Conservation (phyloP, 2,113 vertebrate genomes). For the Lepidothrix coronata region DNA sequence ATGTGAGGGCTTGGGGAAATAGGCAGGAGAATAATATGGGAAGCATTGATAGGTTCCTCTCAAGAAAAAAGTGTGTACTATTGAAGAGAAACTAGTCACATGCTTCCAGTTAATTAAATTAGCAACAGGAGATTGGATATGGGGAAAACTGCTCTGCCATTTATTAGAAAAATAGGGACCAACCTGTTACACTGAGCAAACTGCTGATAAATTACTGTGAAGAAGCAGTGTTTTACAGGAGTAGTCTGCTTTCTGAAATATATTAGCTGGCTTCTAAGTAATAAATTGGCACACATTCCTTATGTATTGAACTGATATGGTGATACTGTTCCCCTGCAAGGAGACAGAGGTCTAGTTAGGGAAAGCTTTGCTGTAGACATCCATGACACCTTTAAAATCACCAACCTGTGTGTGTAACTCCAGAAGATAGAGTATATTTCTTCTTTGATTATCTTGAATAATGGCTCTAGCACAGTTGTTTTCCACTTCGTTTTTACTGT, state of each 20-base stretch:
- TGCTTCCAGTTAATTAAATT: conserved; percentile 24
- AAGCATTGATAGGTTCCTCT: not conserved
- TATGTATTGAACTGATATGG: not conserved
- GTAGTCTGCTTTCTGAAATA: not conserved
- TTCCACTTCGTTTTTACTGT: not conserved
- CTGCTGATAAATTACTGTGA: not conserved
- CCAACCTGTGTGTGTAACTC: not conserved
- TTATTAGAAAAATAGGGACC: not conserved
- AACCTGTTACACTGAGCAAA: not conserved
- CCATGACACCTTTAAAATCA: not conserved
- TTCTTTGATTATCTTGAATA: not conserved
- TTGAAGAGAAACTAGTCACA: not conserved
- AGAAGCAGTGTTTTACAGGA: not conserved
- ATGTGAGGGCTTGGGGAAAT: not conserved
- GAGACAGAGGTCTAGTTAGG: not conserved
- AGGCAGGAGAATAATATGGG: not conserved
- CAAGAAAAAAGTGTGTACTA: not conserved
- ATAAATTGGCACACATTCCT: not conserved
- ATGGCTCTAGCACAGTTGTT: not conserved
- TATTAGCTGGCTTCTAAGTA: not conserved
- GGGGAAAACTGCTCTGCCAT: not conserved
- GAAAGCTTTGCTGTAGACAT: not conserved
- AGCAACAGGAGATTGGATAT: not conserved
- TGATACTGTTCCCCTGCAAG: not conserved
- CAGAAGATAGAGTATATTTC: not conserved